Evolutionary conservation across 2,888 invertebrate genomes (phyloP), one percentile per base, ranked within the genome.

Genomic region (Oegoconia quadripuncta): DNA sequence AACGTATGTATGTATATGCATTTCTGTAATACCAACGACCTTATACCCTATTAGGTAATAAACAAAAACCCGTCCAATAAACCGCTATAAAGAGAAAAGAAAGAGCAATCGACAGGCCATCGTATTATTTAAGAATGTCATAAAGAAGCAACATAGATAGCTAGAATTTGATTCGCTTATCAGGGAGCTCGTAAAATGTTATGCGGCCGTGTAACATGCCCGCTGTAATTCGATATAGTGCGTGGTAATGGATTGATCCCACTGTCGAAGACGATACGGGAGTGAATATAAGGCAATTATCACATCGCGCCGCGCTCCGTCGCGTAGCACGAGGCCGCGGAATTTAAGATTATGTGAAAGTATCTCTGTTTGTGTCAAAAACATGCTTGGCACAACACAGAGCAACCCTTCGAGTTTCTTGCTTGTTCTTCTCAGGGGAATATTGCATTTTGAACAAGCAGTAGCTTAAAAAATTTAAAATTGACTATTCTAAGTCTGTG

Each of bases 101-200:
- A 42, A 43, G 28, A 34, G 27, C 44, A 41, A 51, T 52, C 39
- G 50, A 41, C 14, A 23, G 23, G 14, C 39, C 20, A 36, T 43
- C 34, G 36, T 44, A 55, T 58, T 52, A 47, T 55, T 58, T 55
- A 55, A 52, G 46, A 55, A 52, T 47, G 48, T 48, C 51, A 55
- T 60, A 58, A 60, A 60, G 55, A 46, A 55, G 58, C 52, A 54
- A 65, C 60, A 64, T 61, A 63, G 67, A 64, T 57, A 52, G 51
- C 50, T 49, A 53, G 59, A 56, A 64, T 71, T 66, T 66, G 73
- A 70, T 64, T 60, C 67, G 58, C 50, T 64, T 62, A 71, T 75
- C 63, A 55, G 60, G 40, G 52, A 40, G 46, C 53, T 65, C 65
- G 62, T 80, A 75, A 80, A 80, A 77, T 53, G 71, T 74, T 67